phyloP scores from a whole-genome alignment of 2,113 vertebrate species.

The Cervus canadensis region DNA sequence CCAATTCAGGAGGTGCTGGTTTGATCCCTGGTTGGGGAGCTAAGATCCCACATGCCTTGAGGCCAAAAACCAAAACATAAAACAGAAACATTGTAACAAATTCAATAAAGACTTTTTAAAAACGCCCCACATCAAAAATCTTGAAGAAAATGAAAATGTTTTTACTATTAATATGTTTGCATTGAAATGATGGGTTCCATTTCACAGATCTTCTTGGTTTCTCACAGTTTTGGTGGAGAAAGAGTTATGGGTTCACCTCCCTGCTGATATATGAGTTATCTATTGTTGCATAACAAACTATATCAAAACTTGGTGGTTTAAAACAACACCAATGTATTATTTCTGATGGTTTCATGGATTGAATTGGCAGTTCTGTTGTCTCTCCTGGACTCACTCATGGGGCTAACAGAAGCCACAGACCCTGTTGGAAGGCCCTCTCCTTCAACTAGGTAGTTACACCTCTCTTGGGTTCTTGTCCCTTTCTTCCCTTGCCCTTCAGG shows the following conservation, averaged over 20 bases:
- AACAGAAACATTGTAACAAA: neutral
- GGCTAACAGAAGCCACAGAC: neutral
- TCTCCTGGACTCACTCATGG: neutral
- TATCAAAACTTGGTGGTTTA: neutral
- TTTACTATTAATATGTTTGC: neutral
- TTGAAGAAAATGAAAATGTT: neutral
- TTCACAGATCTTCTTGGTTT: neutral
- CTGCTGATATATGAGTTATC: neutral
- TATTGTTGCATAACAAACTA: neutral
- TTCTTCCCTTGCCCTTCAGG: neutral
- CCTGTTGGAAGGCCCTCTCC: neutral
- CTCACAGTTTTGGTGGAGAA: neutral
- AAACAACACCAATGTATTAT: neutral
- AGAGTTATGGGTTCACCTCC: neutral
- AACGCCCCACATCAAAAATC: neutral
- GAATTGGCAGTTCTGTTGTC: neutral
- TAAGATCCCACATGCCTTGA: neutral
- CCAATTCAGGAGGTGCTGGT: neutral
- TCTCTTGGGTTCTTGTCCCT: neutral
- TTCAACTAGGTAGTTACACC: neutral
- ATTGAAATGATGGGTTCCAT: neutral
- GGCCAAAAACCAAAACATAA: neutral
- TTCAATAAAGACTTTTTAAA: neutral
- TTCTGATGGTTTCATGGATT: neutral
- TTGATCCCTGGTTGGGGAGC: neutral